Conservation (phyloP, 30 jellyfish, hydroid and myxozoan species). For the Aurelia sp. region DNA sequence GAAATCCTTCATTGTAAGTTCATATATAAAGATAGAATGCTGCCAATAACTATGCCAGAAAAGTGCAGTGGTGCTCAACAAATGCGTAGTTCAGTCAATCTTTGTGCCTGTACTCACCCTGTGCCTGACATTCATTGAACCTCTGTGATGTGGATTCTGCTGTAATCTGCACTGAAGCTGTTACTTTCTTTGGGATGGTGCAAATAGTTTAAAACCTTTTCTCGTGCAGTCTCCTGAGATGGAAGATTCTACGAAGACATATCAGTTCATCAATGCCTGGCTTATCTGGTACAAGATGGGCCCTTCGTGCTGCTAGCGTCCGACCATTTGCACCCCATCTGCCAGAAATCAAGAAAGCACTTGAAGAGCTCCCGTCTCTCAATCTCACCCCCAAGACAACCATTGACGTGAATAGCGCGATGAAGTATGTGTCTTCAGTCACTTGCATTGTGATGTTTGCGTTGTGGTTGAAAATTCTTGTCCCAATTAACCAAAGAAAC, state of each 20-base stretch:
- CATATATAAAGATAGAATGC: no score
- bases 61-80: constrained; percentile 61
- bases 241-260: constrained; percentile 35
- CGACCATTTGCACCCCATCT: constrained; percentile 62
- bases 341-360: constrained; percentile 24
- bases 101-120: constrained; percentile 56
- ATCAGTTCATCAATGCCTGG: constrained; percentile 61
- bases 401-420: no score
- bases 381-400: no score
- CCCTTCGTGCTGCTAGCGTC: constrained; percentile 67
- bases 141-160: constrained; percentile 66
- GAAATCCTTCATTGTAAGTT: no score
- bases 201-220: constrained; percentile 55
- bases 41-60: constrained; percentile 67
- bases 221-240: constrained; percentile 37
- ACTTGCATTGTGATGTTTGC: no score
- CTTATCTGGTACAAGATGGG: constrained; percentile 61
- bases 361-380: not conserved
- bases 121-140: constrained; percentile 53
- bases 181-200: constrained; percentile 29
- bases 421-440: no score
- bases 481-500: no score
- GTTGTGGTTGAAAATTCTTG: no score
- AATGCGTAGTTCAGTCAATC: constrained; percentile 20
- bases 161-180: constrained; percentile 29